Percentiles rank a stretch among this genome's conserved stretches.
phyloP scores from a whole-genome alignment of 2,113 vertebrate genomes.

The Ammodramus savannarum region DNA sequence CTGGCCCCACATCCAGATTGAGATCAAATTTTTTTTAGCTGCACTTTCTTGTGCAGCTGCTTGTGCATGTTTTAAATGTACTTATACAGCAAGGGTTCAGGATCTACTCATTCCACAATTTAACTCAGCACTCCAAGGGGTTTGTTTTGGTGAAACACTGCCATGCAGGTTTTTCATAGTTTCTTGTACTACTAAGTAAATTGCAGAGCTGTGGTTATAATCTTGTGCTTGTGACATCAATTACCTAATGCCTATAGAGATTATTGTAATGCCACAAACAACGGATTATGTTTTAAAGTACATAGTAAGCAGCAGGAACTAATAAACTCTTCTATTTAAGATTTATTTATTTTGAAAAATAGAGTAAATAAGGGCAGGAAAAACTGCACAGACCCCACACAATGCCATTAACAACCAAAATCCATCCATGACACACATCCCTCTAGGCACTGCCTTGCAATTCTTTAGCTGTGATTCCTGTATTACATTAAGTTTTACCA shows the following conservation, averaged over 20 bases:
- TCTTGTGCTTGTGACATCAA: conserved; percentile 49
- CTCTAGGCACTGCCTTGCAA: background rate
- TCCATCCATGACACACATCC: background rate
- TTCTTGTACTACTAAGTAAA: conserved; percentile 50
- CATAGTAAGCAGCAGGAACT: conserved; percentile 33
- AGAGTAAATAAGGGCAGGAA: conserved; percentile 11
- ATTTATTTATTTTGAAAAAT: conserved; percentile 36
- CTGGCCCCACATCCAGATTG: background rate
- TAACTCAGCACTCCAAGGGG: background rate
- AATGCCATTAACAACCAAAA: conserved; percentile 3
- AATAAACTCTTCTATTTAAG: conserved; percentile 42
- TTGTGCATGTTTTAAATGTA: background rate
- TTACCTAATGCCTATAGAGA: conserved; percentile 56
- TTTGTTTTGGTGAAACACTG: conserved; percentile 42
- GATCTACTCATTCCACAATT: background rate
- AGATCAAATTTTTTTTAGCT: background rate
- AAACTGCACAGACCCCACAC: background rate
- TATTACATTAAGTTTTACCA: background rate
- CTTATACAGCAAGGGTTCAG: background rate
- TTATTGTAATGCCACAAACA: conserved; percentile 48
- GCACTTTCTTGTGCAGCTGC: background rate
- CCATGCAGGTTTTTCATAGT: conserved; percentile 14
- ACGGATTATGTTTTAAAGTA: conserved; percentile 33
- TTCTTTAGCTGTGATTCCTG: background rate
- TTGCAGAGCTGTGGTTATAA: conserved; percentile 53